Base-by-base conservation (phyloP, 2,888 invertebrate species). In the Adelognathus sp. region DNA sequence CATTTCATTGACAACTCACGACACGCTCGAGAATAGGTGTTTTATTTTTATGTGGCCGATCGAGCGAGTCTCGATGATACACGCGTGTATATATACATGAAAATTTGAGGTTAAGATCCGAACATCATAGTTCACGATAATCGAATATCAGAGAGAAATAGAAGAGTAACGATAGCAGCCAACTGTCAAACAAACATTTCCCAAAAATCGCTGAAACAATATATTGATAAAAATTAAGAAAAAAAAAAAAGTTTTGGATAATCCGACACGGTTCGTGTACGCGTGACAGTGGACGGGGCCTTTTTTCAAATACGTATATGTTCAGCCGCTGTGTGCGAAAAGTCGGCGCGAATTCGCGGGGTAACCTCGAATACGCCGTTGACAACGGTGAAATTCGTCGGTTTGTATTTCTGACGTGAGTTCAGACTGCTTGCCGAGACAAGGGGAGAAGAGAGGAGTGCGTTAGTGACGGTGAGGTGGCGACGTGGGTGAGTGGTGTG, bases 241-340 rank as follows among this genome's bases (percentile, higher is more conserved):
- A 50, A 50, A 9, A 21, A 46, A 7, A 6, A 9, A 11, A 21
- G 21, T 11, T 46, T 46, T n/a, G 11, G 46, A 46, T 46, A 18
- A 21, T 2, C 16, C 46, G 3, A 39, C 46, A 18, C 46, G 18
- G 18, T 18, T 18, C 18, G 46, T 11, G 46, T 46, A 46, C 21
- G 63, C 6, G 71, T 24, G 60, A 58, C 58, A 76, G 79, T 79
- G 84, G 77, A 85, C 80, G 72, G 81, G 82, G 82, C 81, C 83
- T 81, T 84, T 85, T 84, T 81, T 81, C n/a, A n/a, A n/a, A n/a
- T 16, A 39, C 61, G 50, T 72, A 73, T 79, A 81, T 80, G 54
- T 52, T 60, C 5, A 33, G 33, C 5, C 44, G 50, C 18, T 56
- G 39, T 9, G 29, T 7, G 46, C 46, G 46, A 46, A 5, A 39